Evolutionary conservation across 2,797 vertebrate genomes (phyloP).

Genomic region (Apodemus agrarius): DNA sequence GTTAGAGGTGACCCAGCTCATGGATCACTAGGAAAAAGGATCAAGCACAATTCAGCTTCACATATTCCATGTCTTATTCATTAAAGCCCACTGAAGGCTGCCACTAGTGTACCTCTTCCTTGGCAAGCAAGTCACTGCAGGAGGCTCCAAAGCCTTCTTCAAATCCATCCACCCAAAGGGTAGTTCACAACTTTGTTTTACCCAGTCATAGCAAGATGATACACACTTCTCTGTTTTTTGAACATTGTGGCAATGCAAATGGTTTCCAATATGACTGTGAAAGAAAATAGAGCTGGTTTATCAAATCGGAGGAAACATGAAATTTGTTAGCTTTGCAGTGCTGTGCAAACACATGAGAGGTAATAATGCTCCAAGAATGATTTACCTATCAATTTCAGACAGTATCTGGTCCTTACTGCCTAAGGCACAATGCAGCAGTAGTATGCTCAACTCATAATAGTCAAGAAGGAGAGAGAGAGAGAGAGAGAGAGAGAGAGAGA

Average conservation of each 20-base stretch:
- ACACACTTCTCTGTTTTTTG: background rate
- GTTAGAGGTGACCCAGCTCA: background rate
- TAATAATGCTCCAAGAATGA: no score
- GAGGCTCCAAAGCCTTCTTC: background rate
- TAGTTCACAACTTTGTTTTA: background rate
- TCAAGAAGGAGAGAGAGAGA: background rate
- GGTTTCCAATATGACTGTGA: background rate
- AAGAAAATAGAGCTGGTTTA: background rate
- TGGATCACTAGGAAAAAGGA: background rate
- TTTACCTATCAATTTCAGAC: background rate
- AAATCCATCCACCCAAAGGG: background rate
- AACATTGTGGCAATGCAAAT: background rate
- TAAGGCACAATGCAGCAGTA: background rate
- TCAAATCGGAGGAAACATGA: background rate
- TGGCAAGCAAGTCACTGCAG: background rate
- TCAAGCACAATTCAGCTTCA: background rate
- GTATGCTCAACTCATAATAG: background rate
- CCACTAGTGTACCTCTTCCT: background rate
- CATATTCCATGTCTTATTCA: slow-evolving; percentile 16
- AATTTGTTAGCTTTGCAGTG: background rate
- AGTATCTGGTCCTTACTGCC: background rate
- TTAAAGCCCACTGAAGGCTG: background rate
- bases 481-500: no score
- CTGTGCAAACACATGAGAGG: background rate
- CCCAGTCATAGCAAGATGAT: background rate